Evolutionary conservation across 2,113 vertebrate species (phyloP).

Genomic region (Caranx melampygus): DNA sequence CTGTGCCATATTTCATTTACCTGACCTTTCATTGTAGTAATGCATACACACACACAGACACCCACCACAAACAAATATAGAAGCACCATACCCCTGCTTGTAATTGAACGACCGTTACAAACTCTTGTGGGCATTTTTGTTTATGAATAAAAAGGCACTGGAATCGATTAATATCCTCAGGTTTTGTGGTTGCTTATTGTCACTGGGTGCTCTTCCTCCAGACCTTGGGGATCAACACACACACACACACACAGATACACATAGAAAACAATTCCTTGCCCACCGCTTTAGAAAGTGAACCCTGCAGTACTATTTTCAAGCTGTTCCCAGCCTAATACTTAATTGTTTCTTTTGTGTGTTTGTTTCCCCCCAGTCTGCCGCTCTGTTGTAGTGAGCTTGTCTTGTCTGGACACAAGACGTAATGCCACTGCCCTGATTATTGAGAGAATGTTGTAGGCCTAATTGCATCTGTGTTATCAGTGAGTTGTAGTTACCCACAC

Average conservation of each 20-base stretch:
- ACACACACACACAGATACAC: conserved; percentile 5
- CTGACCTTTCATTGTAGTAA: conserved; percentile 52
- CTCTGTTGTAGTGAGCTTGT: conserved; percentile 26
- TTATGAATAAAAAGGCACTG: conserved; percentile 39
- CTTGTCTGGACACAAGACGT: conserved; percentile 40
- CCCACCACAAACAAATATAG: background rate
- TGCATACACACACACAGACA: background rate
- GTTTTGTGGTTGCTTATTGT: conserved; percentile 44
- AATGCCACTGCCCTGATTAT: conserved; percentile 51
- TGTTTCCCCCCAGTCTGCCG: conserved; percentile 28
- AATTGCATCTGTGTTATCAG: conserved; percentile 68
- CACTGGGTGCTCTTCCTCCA: conserved; percentile 6
- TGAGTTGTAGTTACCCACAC: conserved; percentile 45
- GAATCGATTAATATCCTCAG: conserved; percentile 45
- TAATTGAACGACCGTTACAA: conserved; percentile 42
- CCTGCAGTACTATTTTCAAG: conserved; percentile 52
- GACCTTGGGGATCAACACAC: conserved; percentile 27
- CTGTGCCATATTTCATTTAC: conserved; percentile 36
- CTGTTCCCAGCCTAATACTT: conserved; percentile 44
- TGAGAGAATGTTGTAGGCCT: conserved; percentile 47
- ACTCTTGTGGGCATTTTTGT: conserved; percentile 36
- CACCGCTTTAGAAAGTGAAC: conserved; percentile 50
- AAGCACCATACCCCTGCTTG: conserved; percentile 8
- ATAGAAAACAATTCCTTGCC: conserved; percentile 43
- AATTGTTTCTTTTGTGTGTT: conserved; percentile 50